Base-by-base conservation (phyloP, 2,797 vertebrate species). In the Pseudomugil tenellus region DNA sequence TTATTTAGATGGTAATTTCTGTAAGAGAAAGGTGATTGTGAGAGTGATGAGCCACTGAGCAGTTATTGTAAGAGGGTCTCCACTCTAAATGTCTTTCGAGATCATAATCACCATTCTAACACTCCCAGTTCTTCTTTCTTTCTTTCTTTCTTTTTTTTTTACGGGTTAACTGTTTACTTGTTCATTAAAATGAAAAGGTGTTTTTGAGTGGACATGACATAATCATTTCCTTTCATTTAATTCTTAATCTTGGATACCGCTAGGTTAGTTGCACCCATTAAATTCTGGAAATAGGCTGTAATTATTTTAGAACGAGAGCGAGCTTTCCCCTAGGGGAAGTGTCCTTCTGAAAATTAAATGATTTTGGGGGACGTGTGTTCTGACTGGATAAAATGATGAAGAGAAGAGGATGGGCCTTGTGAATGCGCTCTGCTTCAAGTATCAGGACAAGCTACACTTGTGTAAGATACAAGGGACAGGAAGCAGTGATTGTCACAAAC, bases 1-100 rank as follows among this genome's bases (percentile, higher is more conserved):
- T 72, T 72, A 56, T n/a, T 80, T 72, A 65, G 54, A 71, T 67
- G 26, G 37, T 54, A 32, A 74, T 81, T 76, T 80, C 32, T 56
- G 17, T n/a, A 74, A 74, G 31, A 62, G 64, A 28, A 62, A 77
- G 56, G 28, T 48, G 23, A 63, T 21, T 56, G 64, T 51, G 21
- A 60, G 35, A n/a, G 64, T 65, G 58, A 79, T 69, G 6, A 81
- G 39, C 34, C 54, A 61, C 32, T 62, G 52, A 56, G 54, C 39
- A 35, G 55, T 29, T 39, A 28, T 26, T 53, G 55, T 80, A 79
- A 68, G n/a, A 35, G 26, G 63, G 48, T 62, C 64, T 62, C 54
- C 31, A 29, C 63, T 65, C 54, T 37, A 69, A 57, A 48, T 16
- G 5, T 2, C 29, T 54, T 39, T 37, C 14, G 51, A 31, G 11